A percentile compares a stretch with the other conserved stretches of the same genome.
phyloP scores from a whole-genome alignment of 2,113 vertebrate genomes.

The Oncorhynchus keta region DNA sequence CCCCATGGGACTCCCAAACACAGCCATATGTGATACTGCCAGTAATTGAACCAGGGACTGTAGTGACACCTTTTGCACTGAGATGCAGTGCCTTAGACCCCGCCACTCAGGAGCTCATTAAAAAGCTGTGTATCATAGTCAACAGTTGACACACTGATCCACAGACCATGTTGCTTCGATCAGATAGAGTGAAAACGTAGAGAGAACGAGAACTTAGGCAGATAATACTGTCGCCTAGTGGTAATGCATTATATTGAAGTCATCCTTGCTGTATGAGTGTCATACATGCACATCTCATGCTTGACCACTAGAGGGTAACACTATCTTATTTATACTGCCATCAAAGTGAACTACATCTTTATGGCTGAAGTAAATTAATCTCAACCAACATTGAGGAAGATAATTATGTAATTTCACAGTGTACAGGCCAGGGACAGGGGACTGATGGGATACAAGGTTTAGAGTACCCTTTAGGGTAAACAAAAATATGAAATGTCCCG shows the following conservation, averaged over 20 bases:
- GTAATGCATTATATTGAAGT: not conserved
- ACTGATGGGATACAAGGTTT: not conserved
- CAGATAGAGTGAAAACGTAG: not conserved
- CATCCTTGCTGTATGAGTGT: not conserved
- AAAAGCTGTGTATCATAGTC: not conserved
- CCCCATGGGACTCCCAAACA: no score
- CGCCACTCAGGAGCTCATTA: not conserved
- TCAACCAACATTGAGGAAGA: not conserved
- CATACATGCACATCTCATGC: not conserved
- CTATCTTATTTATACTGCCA: not conserved
- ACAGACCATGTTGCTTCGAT: not conserved
- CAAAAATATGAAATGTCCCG: not conserved
- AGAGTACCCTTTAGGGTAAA: not conserved
- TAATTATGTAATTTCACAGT: not conserved
- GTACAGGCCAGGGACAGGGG: not conserved
- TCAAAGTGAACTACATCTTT: not conserved
- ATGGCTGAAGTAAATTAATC: not conserved
- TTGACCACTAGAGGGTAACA: not conserved
- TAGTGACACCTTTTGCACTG: no score
- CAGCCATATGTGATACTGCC: no score
- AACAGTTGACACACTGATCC: not conserved
- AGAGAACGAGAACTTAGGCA: not conserved
- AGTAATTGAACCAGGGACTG: no score
- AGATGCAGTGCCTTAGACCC: no score
- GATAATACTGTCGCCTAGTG: not conserved